Base-by-base conservation (phyloP, 1,140 invertebrate species). In the Drosophila ercepeae region DNA sequence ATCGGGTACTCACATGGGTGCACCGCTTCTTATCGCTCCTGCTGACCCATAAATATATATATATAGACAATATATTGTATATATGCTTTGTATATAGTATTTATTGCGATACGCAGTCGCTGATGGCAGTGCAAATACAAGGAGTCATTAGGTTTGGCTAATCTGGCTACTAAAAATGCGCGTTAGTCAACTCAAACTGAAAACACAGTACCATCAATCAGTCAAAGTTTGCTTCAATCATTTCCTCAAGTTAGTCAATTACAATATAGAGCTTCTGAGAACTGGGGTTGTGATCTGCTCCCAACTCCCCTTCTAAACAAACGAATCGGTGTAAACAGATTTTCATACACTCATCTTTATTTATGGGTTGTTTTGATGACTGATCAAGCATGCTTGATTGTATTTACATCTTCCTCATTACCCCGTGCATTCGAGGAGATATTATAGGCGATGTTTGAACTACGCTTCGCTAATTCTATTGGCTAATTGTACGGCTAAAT, bases 141-240 rank as follows among this genome's bases (percentile, higher is more conserved):
- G n/a, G n/a, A 49, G 59, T 45, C 67, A 79, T 78, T 84, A 72
- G 44, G 41, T 75, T 60, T 63, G 64, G 69, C 70, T 84, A 68
- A 83, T 83, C 78, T 63, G 49, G 58, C 50, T 55, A 55, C 65
- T 18, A 41, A 44, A 78, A 76, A 58, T 84, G 79, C 77, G 77
- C 78, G 76, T 64, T 69, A 67, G 42, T 25, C 34, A n/a, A 21
- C 4, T 21, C n/a, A n/a, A n/a, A n/a, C n/a, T n/a, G n/a, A n/a
- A n/a, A n/a, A n/a, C n/a, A n/a, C n/a, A n/a, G n/a, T n/a, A n/a
- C n/a, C n/a, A n/a, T n/a, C n/a, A n/a, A n/a, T n/a, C n/a, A n/a
- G n/a, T n/a, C n/a, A n/a, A n/a, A n/a, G n/a, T n/a, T n/a, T n/a
- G n/a, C n/a, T n/a, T n/a, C n/a, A n/a, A n/a, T n/a, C n/a, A n/a